phyloP scores from a whole-genome alignment of 2,888 invertebrate genomes.

The Acronicta aceris region DNA sequence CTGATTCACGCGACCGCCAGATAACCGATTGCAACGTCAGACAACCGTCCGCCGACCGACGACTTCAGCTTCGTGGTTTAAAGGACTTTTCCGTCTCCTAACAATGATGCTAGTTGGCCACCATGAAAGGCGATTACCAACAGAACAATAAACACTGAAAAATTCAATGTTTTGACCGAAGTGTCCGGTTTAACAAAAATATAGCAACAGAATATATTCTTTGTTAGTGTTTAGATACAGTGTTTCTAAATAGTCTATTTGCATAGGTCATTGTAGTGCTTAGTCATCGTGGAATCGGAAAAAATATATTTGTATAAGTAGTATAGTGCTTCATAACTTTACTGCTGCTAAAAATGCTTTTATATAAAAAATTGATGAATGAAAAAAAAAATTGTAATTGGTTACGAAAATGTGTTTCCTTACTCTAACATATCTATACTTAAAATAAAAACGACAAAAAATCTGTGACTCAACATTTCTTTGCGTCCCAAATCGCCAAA shows the following conservation, averaged over 20 bases:
- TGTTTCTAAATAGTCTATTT: conserved; percentile 19
- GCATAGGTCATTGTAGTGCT: conserved; percentile 29
- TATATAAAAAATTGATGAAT: neutral
- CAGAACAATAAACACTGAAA: conserved; percentile 14
- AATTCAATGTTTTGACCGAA: conserved; percentile 16
- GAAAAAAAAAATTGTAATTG: neutral
- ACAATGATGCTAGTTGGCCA: conserved; percentile 21
- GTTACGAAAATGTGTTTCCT: neutral
- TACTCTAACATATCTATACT: neutral
- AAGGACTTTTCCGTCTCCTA: conserved; percentile 36
- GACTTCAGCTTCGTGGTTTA: conserved; percentile 23
- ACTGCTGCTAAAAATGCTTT: neutral
- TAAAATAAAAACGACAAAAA: neutral
- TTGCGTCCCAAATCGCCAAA: too few relatives aligned
- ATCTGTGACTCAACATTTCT: too few relatives aligned
- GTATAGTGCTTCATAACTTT: neutral
- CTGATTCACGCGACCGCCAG: conserved; percentile 43
- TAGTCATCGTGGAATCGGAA: conserved; percentile 29
- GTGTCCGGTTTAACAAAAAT: conserved; percentile 4
- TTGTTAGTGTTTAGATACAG: neutral
- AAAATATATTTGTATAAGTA: neutral
- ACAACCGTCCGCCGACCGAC: conserved; percentile 21
- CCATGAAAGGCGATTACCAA: conserved; percentile 19
- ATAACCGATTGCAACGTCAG: conserved; percentile 15
- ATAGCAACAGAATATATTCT: conserved; percentile 25